These are phyloP conservation scores for Drosophila nr. perissopoda DNA, from an alignment of 2,888 invertebrate genomes.

Conservation along the genomic window DNA sequence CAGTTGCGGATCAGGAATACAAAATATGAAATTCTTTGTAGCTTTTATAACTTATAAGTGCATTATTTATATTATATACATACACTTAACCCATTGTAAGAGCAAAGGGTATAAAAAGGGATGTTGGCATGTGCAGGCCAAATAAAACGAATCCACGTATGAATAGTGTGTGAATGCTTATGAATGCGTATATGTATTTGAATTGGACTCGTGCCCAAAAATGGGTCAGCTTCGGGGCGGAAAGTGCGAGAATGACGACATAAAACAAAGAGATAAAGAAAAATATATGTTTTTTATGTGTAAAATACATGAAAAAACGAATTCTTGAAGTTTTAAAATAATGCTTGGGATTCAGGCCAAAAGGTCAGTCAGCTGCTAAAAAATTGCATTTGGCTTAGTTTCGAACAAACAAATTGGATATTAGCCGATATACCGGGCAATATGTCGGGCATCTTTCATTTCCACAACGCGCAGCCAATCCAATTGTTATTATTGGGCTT, in stretches of 20 bases:
- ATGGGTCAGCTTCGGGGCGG: constrained; percentile 6
- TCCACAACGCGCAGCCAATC: not conserved
- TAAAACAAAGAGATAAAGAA: constrained; percentile 2
- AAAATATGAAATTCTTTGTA: not conserved
- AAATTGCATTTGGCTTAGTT: constrained; percentile 7
- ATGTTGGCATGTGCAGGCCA: not conserved
- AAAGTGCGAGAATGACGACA: constrained; percentile 6
- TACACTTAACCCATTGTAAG: not conserved
- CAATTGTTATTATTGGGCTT: constrained; percentile 42
- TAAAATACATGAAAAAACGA: not conserved
- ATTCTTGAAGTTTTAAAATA: constrained; percentile 31
- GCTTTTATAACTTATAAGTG: not conserved
- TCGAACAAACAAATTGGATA: not conserved
- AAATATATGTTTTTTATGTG: not conserved
- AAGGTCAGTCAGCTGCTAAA: constrained; percentile 60
- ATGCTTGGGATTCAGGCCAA: constrained; percentile 52
- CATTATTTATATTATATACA: not conserved
- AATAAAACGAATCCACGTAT: constrained; percentile 10
- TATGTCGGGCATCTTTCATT: constrained; percentile 8
- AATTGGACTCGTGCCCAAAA: constrained; percentile 32
- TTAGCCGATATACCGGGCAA: not conserved
- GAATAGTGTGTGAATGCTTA: constrained; percentile 8
- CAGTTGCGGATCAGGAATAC: not conserved
- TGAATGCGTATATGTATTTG: constrained; percentile 13
- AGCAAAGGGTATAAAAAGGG: not conserved